These are phyloP conservation scores for Meiosimyza decipiens DNA, from an alignment of 2,888 invertebrate genomes.

Conservation along the genomic window DNA sequence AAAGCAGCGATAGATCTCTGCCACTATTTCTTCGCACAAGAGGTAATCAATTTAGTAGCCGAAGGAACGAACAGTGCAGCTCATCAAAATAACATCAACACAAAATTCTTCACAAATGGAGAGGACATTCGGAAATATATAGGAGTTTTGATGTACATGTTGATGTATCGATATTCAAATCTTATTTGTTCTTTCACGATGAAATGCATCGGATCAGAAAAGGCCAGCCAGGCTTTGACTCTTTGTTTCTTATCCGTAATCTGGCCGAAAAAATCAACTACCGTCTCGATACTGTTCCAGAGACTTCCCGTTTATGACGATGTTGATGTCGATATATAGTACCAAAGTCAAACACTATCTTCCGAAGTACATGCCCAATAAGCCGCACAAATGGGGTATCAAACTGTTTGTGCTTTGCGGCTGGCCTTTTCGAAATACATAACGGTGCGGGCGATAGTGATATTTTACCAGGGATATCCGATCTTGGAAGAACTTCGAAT, in stretches of 20 bases:
- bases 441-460: constrained; percentile 27
- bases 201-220: constrained; percentile 38
- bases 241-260: constrained; percentile 35
- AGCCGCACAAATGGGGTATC: no score
- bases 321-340: constrained; percentile 22
- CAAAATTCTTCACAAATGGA: constrained; percentile 5
- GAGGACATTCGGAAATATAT: constrained; percentile 36
- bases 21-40: no score
- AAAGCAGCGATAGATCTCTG: no score
- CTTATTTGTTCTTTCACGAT: constrained; percentile 34
- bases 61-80: not conserved
- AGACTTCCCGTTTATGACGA: constrained; percentile 15
- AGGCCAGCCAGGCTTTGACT: constrained; percentile 41
- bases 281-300: constrained; percentile 31
- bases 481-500: constrained; percentile 29
- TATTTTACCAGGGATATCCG: constrained; percentile 4
- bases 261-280: constrained; percentile 26
- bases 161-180: constrained; percentile 41
- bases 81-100: constrained; percentile 27
- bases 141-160: constrained; percentile 39
- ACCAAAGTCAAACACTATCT: constrained; percentile 9
- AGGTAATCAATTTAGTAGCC: no score
- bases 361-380: no score
- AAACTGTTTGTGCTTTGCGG: no score
- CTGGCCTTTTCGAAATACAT: not conserved